A percentile compares a stretch with the other conserved stretches of the same genome.
These are phyloP conservation scores for Meiosimyza decipiens DNA, from an alignment of 2,888 invertebrate species.

Conservation along the genomic window DNA sequence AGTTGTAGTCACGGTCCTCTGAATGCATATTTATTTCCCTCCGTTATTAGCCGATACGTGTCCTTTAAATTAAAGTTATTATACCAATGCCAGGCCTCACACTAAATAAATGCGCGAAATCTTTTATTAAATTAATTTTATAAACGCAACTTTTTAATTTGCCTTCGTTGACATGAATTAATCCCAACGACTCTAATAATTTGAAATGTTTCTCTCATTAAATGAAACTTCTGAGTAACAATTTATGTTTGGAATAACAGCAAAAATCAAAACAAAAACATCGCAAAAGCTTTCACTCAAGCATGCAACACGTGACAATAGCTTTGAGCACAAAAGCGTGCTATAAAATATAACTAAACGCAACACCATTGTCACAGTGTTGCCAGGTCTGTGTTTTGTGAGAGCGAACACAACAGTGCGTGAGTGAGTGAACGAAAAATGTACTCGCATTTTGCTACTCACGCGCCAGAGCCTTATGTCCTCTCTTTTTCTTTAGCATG, in stretches of 20 bases:
- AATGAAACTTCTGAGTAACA: too few species aligned
- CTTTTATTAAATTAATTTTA: too few species aligned
- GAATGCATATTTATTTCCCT: too few species aligned
- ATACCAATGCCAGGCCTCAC: too few species aligned
- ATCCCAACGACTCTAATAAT: too few species aligned
- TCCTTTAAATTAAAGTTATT: too few species aligned
- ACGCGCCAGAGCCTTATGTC: neutral
- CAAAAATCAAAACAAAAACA: slow-evolving; percentile 2
- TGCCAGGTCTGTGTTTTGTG: neutral
- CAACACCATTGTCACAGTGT: neutral
- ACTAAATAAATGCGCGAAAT: too few species aligned
- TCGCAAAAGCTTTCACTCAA: slow-evolving; percentile 39
- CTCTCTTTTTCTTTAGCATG: neutral
- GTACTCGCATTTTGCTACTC: neutral
- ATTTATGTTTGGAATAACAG: neutral
- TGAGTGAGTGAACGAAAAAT: neutral
- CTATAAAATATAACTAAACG: neutral
- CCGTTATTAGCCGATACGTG: too few species aligned
- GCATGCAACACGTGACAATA: slow-evolving; percentile 42
- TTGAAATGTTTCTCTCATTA: too few species aligned
- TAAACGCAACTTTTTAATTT: too few species aligned
- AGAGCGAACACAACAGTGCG: neutral
- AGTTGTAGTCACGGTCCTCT: too few species aligned
- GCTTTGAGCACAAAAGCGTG: neutral
- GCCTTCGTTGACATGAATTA: too few species aligned